Percentiles rank a stretch among this genome's conserved stretches.
These are phyloP conservation scores for Sthenelais limicola DNA, from an alignment of 2,888 invertebrate species.

Conservation along the genomic window DNA sequence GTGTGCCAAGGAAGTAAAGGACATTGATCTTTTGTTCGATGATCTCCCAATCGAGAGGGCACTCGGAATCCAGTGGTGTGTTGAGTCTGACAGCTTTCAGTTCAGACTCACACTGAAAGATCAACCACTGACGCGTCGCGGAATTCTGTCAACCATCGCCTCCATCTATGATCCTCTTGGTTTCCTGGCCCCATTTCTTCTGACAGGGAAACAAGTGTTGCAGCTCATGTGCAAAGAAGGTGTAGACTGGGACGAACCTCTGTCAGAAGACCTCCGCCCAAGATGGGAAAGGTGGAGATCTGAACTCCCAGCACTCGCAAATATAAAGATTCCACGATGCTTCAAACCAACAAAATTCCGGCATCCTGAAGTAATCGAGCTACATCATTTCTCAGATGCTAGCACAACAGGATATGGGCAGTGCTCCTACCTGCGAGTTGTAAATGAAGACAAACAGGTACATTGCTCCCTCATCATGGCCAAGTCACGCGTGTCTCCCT, in stretches of 20 bases:
- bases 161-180: constrained; percentile 54
- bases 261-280: constrained; percentile 43
- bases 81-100: constrained; percentile 4
- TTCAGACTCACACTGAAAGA: constrained; percentile 45
- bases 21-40: constrained; percentile 1
- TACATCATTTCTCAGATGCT: constrained; percentile 54
- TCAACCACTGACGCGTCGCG: constrained; percentile 49
- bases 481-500: constrained; percentile 47
- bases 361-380: constrained; percentile 24
- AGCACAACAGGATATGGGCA: constrained; percentile 37
- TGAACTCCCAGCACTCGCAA: constrained; percentile 2
- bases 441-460: constrained; percentile 3
- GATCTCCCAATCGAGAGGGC: constrained; percentile 27
- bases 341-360: constrained; percentile 50
- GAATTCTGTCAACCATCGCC: constrained; percentile 50
- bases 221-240: constrained; percentile 48
- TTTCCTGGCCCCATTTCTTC: constrained; percentile 50
- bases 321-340: neutral
- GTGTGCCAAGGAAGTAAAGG: neutral
- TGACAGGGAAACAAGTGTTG: constrained; percentile 50
- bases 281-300: constrained; percentile 26
- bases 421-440: constrained; percentile 35
- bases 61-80: constrained; percentile 31
- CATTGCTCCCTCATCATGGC: constrained; percentile 45
- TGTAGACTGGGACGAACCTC: constrained; percentile 51